A percentile compares a stretch with the other conserved stretches of the same genome.
Conservation (phyloP, 2,113 vertebrate genomes). For the Cyphomyrus discorhynchus region DNA sequence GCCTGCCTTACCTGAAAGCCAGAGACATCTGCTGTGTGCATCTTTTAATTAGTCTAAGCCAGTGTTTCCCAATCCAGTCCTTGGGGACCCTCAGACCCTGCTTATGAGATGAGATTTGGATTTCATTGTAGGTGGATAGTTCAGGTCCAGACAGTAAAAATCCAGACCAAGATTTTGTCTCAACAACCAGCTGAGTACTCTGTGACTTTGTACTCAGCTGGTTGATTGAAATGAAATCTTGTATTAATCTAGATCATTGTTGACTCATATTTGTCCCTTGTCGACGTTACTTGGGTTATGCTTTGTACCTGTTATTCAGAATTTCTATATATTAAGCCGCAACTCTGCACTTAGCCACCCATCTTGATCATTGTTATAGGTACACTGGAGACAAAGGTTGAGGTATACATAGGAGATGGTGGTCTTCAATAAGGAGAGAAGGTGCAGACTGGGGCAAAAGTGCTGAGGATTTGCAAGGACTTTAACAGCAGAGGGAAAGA, state of each 20-base stretch:
- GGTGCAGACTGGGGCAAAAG: not conserved
- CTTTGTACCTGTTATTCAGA: not conserved
- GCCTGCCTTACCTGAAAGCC: not conserved
- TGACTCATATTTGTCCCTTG: not conserved
- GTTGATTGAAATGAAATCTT: too few relatives aligned
- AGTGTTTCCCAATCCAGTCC: too few relatives aligned
- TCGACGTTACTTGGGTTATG: not conserved
- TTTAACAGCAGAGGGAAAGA: not conserved
- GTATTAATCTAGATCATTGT: not conserved
- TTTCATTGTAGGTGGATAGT: not conserved
- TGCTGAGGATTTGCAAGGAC: slow-evolving; percentile 4
- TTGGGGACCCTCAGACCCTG: not conserved
- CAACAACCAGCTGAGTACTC: too few relatives aligned
- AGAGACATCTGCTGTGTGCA: not conserved
- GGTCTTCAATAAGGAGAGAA: not conserved
- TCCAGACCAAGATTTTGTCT: too few relatives aligned
- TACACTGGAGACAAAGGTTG: not conserved
- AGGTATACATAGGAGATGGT: not conserved
- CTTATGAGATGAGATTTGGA: not conserved
- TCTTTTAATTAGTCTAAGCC: not conserved
- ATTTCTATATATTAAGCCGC: not conserved
- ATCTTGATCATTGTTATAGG: not conserved
- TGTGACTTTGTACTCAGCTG: too few relatives aligned
- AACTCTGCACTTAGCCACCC: not conserved
- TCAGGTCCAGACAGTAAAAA: too few relatives aligned